Percentiles rank a stretch among this genome's conserved stretches.
Evolutionary conservation across 2,113 vertebrate species (phyloP).

Genomic region (Chloropsis cyanopogon): DNA sequence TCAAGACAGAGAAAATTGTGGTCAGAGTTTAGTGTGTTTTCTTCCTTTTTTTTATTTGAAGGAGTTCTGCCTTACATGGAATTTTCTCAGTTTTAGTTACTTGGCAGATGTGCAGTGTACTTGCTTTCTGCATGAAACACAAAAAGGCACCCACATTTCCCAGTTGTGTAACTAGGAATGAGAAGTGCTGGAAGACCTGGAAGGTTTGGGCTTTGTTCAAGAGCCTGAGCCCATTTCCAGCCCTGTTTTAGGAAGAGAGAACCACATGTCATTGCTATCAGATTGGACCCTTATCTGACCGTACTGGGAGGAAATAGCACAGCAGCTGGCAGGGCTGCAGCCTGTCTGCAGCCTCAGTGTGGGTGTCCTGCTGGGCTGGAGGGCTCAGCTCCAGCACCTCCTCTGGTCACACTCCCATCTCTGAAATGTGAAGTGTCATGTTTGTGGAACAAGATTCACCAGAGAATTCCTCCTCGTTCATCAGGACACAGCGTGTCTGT

Average conservation of each 20-base stretch:
- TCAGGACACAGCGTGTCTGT: not conserved
- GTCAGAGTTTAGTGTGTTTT: not conserved
- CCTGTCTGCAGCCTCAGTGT: not conserved
- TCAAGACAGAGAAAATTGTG: not conserved
- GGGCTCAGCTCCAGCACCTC: not conserved
- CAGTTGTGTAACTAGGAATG: not conserved
- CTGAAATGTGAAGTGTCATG: not conserved
- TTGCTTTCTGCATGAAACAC: not conserved
- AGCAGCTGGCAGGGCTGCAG: not conserved
- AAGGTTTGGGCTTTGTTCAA: not conserved
- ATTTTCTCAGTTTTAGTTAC: not conserved
- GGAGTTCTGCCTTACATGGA: constrained; percentile 38
- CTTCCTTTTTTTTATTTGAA: not conserved
- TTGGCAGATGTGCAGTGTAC: not conserved
- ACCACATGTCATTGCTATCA: not conserved
- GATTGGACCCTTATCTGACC: not conserved
- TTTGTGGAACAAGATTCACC: not conserved
- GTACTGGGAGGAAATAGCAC: not conserved
- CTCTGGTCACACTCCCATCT: not conserved
- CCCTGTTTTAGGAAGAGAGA: not conserved
- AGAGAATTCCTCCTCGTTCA: not conserved
- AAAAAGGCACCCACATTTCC: not conserved
- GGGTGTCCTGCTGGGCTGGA: not conserved
- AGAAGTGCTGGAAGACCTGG: not conserved
- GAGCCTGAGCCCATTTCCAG: not conserved